Evolutionary conservation across 2,888 invertebrate species (phyloP).

Genomic region (Callosobruchus maculatus): DNA sequence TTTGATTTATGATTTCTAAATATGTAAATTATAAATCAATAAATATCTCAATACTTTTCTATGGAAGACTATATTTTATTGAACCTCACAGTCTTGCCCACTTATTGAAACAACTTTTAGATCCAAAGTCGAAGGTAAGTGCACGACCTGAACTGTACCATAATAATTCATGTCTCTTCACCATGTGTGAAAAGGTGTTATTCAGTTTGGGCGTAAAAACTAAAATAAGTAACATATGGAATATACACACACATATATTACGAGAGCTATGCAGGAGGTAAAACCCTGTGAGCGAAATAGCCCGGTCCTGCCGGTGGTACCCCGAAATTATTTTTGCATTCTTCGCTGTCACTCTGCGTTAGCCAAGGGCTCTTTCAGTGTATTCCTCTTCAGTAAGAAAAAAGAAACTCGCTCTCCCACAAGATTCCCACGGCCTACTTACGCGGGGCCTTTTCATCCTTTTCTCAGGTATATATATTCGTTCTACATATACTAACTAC

Average conservation of each 20-base stretch:
- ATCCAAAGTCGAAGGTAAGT: too few species aligned
- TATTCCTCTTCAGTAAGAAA: background rate
- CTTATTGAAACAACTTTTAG: too few species aligned
- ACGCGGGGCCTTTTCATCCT: background rate
- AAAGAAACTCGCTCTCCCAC: background rate
- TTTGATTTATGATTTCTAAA: too few species aligned
- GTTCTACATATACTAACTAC: background rate
- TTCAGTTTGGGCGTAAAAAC: background rate
- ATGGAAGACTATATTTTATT: too few species aligned
- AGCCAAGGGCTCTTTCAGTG: background rate
- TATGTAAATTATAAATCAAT: too few species aligned
- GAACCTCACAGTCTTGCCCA: too few species aligned
- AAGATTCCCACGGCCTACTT: background rate
- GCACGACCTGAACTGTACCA: background rate
- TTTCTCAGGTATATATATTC: background rate
- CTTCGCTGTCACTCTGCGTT: background rate
- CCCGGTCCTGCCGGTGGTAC: background rate
- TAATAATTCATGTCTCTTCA: background rate
- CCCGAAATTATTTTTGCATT: background rate
- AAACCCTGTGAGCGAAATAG: background rate
- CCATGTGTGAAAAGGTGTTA: background rate
- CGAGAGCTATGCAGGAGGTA: background rate
- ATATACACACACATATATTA: background rate
- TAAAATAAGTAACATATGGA: background rate
- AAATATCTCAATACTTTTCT: too few species aligned